A percentile compares a stretch with the other conserved stretches of the same genome.
These are phyloP conservation scores for Neofelis nebulosa DNA, from an alignment of 2,113 vertebrate species.

Conservation along the genomic window DNA sequence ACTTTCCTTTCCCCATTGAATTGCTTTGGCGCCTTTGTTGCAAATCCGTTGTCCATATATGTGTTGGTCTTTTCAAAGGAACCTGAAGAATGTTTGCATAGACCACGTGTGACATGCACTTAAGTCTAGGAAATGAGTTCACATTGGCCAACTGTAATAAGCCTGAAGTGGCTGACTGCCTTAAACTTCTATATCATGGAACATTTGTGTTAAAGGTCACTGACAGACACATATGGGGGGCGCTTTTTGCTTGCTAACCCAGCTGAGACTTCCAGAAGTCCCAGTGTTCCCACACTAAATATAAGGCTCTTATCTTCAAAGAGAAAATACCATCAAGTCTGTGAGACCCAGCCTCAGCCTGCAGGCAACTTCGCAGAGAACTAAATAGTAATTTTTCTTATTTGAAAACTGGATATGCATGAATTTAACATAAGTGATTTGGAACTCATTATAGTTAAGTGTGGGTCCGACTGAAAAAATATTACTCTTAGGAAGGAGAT, in stretches of 20 bases:
- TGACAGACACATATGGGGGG: neutral
- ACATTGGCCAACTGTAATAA: neutral
- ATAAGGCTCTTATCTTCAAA: neutral
- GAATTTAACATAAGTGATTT: neutral
- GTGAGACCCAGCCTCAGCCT: neutral
- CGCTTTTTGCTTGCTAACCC: neutral
- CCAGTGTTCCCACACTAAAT: neutral
- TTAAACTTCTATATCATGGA: neutral
- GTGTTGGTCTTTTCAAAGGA: neutral
- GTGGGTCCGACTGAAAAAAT: neutral
- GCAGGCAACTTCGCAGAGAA: neutral
- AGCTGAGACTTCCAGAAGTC: neutral
- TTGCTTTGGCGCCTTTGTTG: neutral
- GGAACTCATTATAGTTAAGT: neutral
- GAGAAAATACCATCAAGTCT: neutral
- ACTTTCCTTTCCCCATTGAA: neutral
- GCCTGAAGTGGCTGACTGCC: neutral
- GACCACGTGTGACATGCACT: neutral
- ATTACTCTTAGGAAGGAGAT: neutral
- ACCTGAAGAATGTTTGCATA: neutral
- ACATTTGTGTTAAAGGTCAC: neutral
- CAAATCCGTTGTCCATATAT: neutral
- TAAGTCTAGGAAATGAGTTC: neutral
- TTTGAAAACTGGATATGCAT: neutral
- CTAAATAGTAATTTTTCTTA: neutral